Evolutionary conservation across 2,113 vertebrate species (phyloP), one percentile per base, ranked within the genome.

Genomic region (Oceanodroma tethys): DNA sequence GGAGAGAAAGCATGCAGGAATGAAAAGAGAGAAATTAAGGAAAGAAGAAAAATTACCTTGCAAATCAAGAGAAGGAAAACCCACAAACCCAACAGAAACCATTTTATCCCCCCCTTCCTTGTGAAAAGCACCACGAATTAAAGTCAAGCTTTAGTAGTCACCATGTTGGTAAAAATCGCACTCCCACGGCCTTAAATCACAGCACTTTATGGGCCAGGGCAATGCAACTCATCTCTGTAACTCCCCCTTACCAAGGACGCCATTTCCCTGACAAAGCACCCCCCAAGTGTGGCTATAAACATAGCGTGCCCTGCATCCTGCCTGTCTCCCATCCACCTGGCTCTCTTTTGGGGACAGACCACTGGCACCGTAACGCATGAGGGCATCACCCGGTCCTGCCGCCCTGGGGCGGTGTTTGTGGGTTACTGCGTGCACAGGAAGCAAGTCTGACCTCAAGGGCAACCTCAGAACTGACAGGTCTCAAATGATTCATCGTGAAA

Each of bases 1-100:
- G 95, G 96, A 98, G 97, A 98, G 97, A 97, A 88, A 97, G 88
- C 99, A 99, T 99, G 98, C 98, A 98, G 97, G 98, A 98, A 98
- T 98, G 98, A 98, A 98, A 98, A 99, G 98, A 99, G 99, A 99
- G 98, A 99, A 94, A 98, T 97, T 97, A 94, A 98, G 96, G 96
- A 91, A 95, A 92, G 97, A 98, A 98, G 98, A 97, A 92, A 91
- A 92, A 91, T 95, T 72, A 96, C 94, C 96, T 91, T 2, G 2
- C 70, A 89, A 58, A 95, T 89, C 83, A 85, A 96, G 95, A 96
- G 97, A 96, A 80, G 96, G 95, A 85, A 96, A 95, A 88, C 96
- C 97, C 96, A 60, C 48, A 97, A 97, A 85, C 72, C 96, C 91
- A 93, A 12, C 18, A 85, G 88, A 80, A 86, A 94, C 63, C 56